Percentiles rank a stretch among this genome's conserved stretches.
Evolutionary conservation across 2,797 vertebrate species (phyloP).

Genomic region (Mormyrus proboscirostris): DNA sequence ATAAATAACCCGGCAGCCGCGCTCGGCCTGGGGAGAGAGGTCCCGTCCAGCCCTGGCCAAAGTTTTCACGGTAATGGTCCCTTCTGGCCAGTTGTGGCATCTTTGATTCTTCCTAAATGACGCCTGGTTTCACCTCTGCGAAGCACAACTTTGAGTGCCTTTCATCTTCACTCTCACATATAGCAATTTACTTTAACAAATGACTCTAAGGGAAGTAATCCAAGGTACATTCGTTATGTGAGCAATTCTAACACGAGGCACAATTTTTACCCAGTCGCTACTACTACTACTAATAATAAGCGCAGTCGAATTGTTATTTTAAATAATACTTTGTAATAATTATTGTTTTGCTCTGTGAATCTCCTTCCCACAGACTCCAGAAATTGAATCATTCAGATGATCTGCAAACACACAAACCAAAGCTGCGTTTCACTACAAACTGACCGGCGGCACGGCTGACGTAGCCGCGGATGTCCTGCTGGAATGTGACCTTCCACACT

Average conservation of each 20-base stretch:
- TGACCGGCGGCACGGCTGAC: background rate
- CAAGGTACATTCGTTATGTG: background rate
- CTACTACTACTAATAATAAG: background rate
- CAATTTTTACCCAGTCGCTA: background rate
- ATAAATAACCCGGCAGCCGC: background rate
- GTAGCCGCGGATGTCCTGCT: background rate
- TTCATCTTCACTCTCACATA: background rate
- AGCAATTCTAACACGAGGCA: background rate
- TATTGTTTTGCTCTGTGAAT: background rate
- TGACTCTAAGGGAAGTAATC: background rate
- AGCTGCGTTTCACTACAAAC: background rate
- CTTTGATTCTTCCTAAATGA: background rate
- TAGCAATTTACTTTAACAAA: background rate
- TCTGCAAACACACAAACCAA: background rate
- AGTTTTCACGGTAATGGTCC: constrained; percentile 18
- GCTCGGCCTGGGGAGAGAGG: constrained; percentile 13
- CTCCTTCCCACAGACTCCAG: background rate
- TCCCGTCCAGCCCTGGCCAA: background rate
- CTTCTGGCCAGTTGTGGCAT: constrained; percentile 18
- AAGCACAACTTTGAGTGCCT: background rate
- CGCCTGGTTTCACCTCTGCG: background rate
- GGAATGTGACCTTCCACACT: background rate
- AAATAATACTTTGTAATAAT: background rate
- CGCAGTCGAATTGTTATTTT: background rate
- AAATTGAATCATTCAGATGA: background rate